phyloP scores from a whole-genome alignment of 2,113 vertebrate genomes.

The Phyllopteryx taeniolatus region DNA sequence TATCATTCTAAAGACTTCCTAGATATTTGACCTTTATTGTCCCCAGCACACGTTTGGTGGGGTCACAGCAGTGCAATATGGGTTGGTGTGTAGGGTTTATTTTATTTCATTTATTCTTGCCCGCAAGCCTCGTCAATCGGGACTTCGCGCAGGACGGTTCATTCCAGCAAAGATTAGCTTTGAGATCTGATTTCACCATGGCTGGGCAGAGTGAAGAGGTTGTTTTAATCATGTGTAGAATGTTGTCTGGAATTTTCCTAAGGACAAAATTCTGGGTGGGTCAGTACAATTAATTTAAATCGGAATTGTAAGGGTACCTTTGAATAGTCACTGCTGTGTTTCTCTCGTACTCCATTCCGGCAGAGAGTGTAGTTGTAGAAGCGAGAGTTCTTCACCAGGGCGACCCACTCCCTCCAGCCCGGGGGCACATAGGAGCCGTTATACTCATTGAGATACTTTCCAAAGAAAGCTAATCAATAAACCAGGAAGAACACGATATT shows the following conservation, averaged over 20 bases:
- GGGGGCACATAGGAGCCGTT: conserved; percentile 95
- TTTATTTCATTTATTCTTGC: too few species aligned
- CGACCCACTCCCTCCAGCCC: conserved; percentile 97
- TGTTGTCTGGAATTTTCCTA: background rate
- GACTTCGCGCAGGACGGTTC: too few species aligned
- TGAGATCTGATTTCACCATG: too few species aligned
- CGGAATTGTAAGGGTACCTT: conserved; percentile 73
- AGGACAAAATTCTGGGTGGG: background rate
- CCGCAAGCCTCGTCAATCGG: too few species aligned
- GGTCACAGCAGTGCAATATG: too few species aligned
- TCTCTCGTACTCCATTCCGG: conserved; percentile 89
- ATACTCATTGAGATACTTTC: conserved; percentile 97
- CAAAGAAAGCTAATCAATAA: conserved; percentile 84
- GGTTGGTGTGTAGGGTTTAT: too few species aligned
- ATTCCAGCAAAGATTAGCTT: too few species aligned
- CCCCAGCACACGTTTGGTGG: too few species aligned
- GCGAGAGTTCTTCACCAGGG: conserved; percentile 93
- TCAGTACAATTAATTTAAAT: background rate
- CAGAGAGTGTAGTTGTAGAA: conserved; percentile 98
- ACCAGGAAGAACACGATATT: background rate
- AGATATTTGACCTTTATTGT: too few species aligned
- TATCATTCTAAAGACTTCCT: too few species aligned
- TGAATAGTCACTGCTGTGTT: conserved; percentile 85
- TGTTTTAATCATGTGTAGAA: too few species aligned
- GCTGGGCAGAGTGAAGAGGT: too few species aligned